These are phyloP conservation scores for Lepisosteus oculatus DNA, from an alignment of 2,113 vertebrate genomes.

Conservation along the genomic window DNA sequence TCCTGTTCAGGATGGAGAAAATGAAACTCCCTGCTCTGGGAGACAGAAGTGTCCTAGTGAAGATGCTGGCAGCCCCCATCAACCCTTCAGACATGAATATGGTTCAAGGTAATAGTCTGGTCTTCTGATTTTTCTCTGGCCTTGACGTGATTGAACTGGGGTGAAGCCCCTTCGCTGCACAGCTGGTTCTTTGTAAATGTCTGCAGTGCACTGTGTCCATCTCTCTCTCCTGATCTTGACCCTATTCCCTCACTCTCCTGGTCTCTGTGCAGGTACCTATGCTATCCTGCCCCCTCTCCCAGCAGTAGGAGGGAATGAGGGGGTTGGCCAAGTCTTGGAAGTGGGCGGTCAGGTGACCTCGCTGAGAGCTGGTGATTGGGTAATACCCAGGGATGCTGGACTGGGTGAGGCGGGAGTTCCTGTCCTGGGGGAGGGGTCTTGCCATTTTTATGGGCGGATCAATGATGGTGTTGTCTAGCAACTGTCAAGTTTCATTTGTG, in stretches of 20 bases:
- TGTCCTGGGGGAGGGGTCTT: no score
- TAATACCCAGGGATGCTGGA: constrained; percentile 73
- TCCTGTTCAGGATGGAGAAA: constrained; percentile 69
- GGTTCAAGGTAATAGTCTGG: constrained; percentile 79
- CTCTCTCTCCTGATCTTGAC: no score
- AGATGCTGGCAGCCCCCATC: constrained; percentile 88
- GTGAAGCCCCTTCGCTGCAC: no score
- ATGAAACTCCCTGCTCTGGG: constrained; percentile 59
- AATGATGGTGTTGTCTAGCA: no score
- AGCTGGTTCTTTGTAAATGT: no score
- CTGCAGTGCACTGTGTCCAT: no score
- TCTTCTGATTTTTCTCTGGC: not conserved
- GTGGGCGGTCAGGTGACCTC: constrained; percentile 68
- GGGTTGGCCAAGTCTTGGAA: constrained; percentile 81
- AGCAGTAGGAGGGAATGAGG: constrained; percentile 88
- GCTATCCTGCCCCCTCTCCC: constrained; percentile 77
- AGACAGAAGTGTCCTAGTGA: constrained; percentile 69
- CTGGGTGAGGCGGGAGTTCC: constrained; percentile 68
- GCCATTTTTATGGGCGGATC: no score
- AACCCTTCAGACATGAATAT: constrained; percentile 95
- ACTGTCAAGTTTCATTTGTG: no score
- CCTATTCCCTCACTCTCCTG: no score
- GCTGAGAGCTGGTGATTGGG: constrained; percentile 80
- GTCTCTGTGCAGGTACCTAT: constrained; percentile 73
- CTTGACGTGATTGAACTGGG: not conserved